phyloP scores from a whole-genome alignment of 92 coral and sea anemone species.

The Actinernus sp. region DNA sequence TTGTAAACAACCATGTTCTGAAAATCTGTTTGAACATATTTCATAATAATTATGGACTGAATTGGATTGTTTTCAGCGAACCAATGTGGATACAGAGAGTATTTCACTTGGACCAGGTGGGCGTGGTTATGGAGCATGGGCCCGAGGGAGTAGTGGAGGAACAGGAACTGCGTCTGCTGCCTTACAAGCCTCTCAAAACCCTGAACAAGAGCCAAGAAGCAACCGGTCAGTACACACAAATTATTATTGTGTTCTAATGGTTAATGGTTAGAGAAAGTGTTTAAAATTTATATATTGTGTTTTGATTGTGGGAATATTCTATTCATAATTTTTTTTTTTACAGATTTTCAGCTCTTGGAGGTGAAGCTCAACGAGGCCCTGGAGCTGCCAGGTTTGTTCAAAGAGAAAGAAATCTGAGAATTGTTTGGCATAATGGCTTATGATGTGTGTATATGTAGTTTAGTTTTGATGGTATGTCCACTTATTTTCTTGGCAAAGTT shows the following conservation, averaged over 20 bases:
- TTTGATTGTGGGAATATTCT: neutral
- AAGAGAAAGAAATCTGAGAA: neutral
- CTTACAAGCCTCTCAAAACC: neutral
- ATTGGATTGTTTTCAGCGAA: too few relatives aligned
- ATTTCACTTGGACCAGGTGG: constrained; percentile 97
- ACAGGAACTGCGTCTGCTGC: constrained; percentile 47
- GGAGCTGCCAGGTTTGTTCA: constrained; percentile 63
- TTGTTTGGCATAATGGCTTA: too few relatives aligned
- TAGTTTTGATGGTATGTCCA: neutral
- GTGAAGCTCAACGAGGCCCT: constrained; percentile 75
- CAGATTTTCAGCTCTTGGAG: constrained; percentile 86
- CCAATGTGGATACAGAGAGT: constrained; percentile 78
- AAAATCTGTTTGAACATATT: too few relatives aligned
- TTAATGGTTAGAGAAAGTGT: too few relatives aligned
- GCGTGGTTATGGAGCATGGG: constrained; percentile 92
- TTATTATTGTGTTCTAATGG: neutral
- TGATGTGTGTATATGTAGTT: too few relatives aligned
- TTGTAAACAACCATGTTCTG: too few relatives aligned
- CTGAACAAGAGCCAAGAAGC: constrained; percentile 70
- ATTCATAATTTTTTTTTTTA: neutral
- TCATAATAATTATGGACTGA: too few relatives aligned
- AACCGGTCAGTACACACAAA: constrained; percentile 73
- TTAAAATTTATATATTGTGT: neutral
- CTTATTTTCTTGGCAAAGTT: constrained; percentile 52
- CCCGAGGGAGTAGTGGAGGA: constrained; percentile 94